Evolutionary conservation across 2,113 vertebrate genomes (phyloP), one percentile per base, ranked within the genome.

Genomic region (Arothron firmamentum): DNA sequence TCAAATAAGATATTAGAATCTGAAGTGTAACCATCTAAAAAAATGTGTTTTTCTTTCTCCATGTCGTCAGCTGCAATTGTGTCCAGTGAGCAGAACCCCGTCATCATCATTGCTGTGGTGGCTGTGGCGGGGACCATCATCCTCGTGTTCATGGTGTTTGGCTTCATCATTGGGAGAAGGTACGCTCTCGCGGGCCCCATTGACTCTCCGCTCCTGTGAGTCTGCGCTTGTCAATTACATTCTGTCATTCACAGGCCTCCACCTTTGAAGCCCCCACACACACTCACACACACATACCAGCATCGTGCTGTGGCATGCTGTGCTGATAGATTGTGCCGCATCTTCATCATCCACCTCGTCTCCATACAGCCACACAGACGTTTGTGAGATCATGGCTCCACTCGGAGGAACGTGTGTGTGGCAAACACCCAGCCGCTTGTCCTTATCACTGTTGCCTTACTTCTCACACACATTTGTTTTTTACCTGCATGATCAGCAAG

Each of bases 161-260:
- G 97, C 83, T 99, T 99, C 92, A 99, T 99, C 92, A 98, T 99
- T 4, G 97, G 97, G 87, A 92, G 97, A 94, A 99, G 97, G 97
- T 99, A 97, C 88, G 85, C 71, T 89, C 75, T 85, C 89, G 89
- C 87, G 85, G 90, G 87, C 88, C 88, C 89, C 87, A 82, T 90
- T 90, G 90, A 92, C 87, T 90, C 89, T 79, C 89, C 90, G 84
- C 89, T 91, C 75, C 89, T 91, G 91, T 91, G 89, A 91, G 90
- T 91, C 87, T 88, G 83, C 71, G 85, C 88, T 90, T 88, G 83
- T 87, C 87, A 87, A 79, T 90, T 89, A 87, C 65, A 90, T 87
- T 88, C 79, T 87, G 81, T 89, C 86, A 88, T 85, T 87, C 87
- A 88, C 81, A 56, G 86, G 77, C 68, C 77, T 75, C 79, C 79